Conservation (phyloP, 1,140 invertebrate species). For the Panulirus ornatus region DNA sequence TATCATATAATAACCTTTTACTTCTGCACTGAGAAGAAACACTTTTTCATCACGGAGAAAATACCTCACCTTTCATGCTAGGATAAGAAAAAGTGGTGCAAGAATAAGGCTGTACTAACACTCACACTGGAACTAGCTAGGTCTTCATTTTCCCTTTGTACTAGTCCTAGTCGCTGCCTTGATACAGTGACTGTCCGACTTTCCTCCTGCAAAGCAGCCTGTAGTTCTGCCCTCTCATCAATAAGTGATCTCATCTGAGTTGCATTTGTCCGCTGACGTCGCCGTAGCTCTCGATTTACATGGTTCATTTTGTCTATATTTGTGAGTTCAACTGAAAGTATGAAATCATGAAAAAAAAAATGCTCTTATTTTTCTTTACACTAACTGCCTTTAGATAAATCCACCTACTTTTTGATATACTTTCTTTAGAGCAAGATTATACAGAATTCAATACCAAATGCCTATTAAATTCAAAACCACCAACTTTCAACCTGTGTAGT, state of each 20-base stretch:
- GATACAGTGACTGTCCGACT: conserved; percentile 87
- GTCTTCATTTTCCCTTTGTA: conserved; percentile 88
- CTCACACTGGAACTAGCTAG: conserved; percentile 79
- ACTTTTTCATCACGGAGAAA: no score
- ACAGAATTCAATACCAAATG: no score
- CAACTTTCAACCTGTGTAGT: no score
- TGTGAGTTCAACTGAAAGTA: conserved; percentile 87
- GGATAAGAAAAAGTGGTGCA: no score
- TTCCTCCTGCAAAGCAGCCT: conserved; percentile 91
- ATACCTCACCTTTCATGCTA: no score
- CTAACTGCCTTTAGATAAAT: no score
- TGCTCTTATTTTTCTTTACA: no score
- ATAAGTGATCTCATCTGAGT: conserved; percentile 90
- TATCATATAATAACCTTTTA: no score
- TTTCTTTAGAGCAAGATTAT: no score
- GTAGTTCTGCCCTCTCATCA: conserved; percentile 93
- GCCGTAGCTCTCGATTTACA: conserved; percentile 88
- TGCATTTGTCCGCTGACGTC: conserved; percentile 89
- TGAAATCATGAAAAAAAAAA: conserved; percentile 40
- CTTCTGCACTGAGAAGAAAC: no score
- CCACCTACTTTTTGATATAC: no score
- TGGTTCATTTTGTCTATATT: conserved; percentile 89
- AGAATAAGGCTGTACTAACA: not conserved
- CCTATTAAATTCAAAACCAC: no score
- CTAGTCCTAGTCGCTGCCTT: conserved; percentile 84